Conservation (phyloP, 23 tunicate genomes). For the Halocynthia aurantium region DNA sequence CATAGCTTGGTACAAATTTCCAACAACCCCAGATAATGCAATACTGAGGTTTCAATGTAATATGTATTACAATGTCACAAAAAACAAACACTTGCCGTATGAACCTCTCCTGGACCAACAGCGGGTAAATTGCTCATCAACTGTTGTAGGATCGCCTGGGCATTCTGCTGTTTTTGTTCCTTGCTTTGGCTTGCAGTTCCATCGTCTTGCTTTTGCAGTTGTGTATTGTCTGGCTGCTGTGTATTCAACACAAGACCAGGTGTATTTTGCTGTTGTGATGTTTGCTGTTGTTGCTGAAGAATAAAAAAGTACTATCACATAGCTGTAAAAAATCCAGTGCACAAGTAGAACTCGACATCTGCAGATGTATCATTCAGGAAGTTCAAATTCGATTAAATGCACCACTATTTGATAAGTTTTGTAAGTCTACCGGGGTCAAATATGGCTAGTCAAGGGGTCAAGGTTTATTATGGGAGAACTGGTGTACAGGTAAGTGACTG, state of each 20-base stretch:
- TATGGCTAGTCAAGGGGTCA: no score
- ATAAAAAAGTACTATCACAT: no score
- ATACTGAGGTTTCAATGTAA: background rate
- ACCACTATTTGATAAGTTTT: background rate
- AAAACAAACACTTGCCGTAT: constrained; percentile 35
- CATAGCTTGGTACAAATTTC: background rate
- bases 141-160: constrained; percentile 44
- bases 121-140: constrained; percentile 37
- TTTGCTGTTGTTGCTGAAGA: constrained; percentile 6
- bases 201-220: constrained; percentile 1
- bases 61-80: background rate
- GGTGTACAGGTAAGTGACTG: no score
- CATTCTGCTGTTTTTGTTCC: constrained; percentile 8
- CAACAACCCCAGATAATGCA: background rate
- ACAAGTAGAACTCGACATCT: no score
- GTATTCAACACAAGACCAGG: constrained; percentile 8
- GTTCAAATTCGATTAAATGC: background rate
- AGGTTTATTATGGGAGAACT: no score
- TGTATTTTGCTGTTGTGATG: constrained; percentile 4
- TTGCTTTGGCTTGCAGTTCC: background rate
- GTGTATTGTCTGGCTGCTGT: background rate
- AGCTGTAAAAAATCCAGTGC: constrained; percentile 2
- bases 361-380: background rate
- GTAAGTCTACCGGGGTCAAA: no score
- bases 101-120: constrained; percentile 45